Evolutionary conservation across 2,113 vertebrate genomes (phyloP).

Genomic region (Hypocryptadius cinnamomeus): DNA sequence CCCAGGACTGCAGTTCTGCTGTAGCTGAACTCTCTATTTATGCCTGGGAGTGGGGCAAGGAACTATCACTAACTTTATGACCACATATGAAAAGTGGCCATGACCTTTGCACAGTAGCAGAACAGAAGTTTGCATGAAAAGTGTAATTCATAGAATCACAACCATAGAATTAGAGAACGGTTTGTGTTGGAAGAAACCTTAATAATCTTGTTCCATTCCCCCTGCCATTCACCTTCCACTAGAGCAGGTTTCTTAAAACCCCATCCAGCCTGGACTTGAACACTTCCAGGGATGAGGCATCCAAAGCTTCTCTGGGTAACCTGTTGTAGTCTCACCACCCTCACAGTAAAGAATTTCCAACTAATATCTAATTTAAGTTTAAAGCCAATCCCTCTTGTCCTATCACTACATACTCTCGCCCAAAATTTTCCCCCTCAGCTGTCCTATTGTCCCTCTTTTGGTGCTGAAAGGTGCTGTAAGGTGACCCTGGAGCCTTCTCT

Average conservation of each 20-base stretch:
- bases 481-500: background rate
- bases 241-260: background rate
- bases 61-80: background rate
- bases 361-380: background rate
- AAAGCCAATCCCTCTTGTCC: background rate
- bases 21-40: background rate
- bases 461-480: background rate
- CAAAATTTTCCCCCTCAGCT: background rate
- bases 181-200: background rate
- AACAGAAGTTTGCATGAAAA: background rate
- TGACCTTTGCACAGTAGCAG: background rate
- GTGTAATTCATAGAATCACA: background rate
- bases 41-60: background rate
- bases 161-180: background rate
- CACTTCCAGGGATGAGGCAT: background rate
- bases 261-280: background rate
- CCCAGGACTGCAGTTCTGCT: background rate
- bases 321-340: background rate
- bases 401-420: background rate
- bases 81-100: background rate
- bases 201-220: background rate
- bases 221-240: background rate
- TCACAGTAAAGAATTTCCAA: background rate
- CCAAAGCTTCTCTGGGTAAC: background rate
- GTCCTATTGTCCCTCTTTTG: background rate